These are phyloP conservation scores for Ditula angustiorana DNA, from an alignment of 2,888 invertebrate species.

Conservation along the genomic window DNA sequence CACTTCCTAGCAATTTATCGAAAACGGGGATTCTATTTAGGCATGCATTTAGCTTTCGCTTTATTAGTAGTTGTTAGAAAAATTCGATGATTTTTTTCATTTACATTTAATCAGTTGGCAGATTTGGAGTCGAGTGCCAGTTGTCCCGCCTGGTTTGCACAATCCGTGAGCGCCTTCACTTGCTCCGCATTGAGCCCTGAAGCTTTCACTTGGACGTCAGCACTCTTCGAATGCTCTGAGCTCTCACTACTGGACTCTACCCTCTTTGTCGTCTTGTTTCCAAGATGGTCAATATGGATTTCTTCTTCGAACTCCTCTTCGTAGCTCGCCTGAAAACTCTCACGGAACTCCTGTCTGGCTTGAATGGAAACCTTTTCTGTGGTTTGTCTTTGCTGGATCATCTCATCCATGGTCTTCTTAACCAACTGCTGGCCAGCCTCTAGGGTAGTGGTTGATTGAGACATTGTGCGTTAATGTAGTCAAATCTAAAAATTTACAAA, in stretches of 20 bases:
- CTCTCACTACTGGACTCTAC: constrained; percentile 81
- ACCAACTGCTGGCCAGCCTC: constrained; percentile 79
- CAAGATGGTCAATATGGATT: constrained; percentile 75
- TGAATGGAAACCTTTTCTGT: constrained; percentile 76
- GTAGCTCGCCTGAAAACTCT: constrained; percentile 77
- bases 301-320: constrained; percentile 82
- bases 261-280: constrained; percentile 78
- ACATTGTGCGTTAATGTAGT: constrained; percentile 60
- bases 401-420: constrained; percentile 78
- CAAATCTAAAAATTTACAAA: constrained; percentile 29
- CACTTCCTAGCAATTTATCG: background rate
- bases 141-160: constrained; percentile 80
- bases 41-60: background rate
- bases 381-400: constrained; percentile 73
- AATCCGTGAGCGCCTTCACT: constrained; percentile 79
- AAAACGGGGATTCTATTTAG: background rate
- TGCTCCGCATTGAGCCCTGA: constrained; percentile 77
- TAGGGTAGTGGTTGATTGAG: constrained; percentile 65
- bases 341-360: constrained; percentile 81
- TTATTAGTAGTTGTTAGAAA: constrained; percentile 39
- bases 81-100: constrained; percentile 47
- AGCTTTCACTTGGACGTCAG: constrained; percentile 81
- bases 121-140: constrained; percentile 79
- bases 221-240: constrained; percentile 79
- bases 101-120: constrained; percentile 77